Conservation (phyloP, 2,888 invertebrate genomes). For the Arge pagana region DNA sequence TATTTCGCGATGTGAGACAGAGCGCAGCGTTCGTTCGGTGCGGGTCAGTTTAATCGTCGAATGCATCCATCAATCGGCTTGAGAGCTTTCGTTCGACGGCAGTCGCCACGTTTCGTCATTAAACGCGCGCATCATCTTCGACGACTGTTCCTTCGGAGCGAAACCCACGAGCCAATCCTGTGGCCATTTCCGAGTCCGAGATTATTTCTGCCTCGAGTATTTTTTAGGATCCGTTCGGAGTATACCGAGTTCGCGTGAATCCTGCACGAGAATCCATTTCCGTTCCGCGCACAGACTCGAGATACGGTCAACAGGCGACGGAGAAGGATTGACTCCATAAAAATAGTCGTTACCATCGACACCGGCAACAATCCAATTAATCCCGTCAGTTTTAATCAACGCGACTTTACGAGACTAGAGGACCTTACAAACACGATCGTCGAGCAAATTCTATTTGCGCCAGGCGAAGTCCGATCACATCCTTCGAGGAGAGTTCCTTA, state of each 20-base stretch:
- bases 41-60: neutral
- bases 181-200: too few species aligned
- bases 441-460: neutral
- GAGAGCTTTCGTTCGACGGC: too few species aligned
- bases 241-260: too few species aligned
- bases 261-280: neutral
- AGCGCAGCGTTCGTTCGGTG: neutral
- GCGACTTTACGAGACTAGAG: slow-evolving; percentile 4
- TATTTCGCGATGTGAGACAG: too few species aligned
- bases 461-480: neutral
- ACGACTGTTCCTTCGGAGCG: too few species aligned
- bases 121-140: too few species aligned
- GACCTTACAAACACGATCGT: neutral
- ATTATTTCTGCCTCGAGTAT: too few species aligned
- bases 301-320: neutral
- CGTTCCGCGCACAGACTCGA: neutral
- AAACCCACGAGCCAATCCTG: too few species aligned
- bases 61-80: neutral
- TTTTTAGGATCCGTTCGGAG: too few species aligned
- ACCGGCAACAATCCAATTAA: neutral
- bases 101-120: too few species aligned
- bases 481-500: neutral
- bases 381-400: slow-evolving; percentile 10
- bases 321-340: too few species aligned
- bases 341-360: neutral